Evolutionary conservation across 2,888 invertebrate genomes (phyloP), one percentile per base, ranked within the genome.

Genomic region (Pyrrhosoma nymphula): DNA sequence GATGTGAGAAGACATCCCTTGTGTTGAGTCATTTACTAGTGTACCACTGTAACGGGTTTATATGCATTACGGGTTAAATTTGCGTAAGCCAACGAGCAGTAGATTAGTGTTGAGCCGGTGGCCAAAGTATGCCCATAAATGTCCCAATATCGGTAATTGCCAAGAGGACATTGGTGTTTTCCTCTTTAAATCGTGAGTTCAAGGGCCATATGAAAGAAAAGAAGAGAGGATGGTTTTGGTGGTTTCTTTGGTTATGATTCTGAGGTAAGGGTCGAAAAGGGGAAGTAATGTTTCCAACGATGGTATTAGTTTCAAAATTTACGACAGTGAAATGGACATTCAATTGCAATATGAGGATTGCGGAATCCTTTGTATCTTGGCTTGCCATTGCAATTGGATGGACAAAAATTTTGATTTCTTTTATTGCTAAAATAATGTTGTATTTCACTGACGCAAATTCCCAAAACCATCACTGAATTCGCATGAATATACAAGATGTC

Each of bases 11-110:
- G 56, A 75, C 47, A 75, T 35, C 69, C 69, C 47, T 47, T 69
- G 93, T 93, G 69, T 93, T 39, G 39, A 93, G 63, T 69, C 47
- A 69, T 75, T 75, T 69, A 93, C 69, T n/a, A 69, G 93, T 93
- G 93, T 93, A 93, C 93, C 93, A 93, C 69, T 69, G 93, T 93
- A 75, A 93, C 63, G 82, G 93, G 63, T 93, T 93, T 20, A 26
- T 89, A 89, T 82, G 75, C 75, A 16, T 30, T 35, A 82, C 75
- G 35, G 75, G 75, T 82, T 30, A 35, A 14, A 82, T 35, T 26
- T 35, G 82, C 55, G 47, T 93, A 30, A 47, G 47, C 20, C 69
- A n/a, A 47, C 69, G n/a, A 69, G 47, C 69, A 69, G 69, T 47
- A 39, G 39, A 69, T 75, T 69, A 93, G 93, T 93, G 93, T 93